These are phyloP conservation scores for Caenorhabditis remanei DNA, from an alignment of 1,140 invertebrate genomes.

Conservation along the genomic window DNA sequence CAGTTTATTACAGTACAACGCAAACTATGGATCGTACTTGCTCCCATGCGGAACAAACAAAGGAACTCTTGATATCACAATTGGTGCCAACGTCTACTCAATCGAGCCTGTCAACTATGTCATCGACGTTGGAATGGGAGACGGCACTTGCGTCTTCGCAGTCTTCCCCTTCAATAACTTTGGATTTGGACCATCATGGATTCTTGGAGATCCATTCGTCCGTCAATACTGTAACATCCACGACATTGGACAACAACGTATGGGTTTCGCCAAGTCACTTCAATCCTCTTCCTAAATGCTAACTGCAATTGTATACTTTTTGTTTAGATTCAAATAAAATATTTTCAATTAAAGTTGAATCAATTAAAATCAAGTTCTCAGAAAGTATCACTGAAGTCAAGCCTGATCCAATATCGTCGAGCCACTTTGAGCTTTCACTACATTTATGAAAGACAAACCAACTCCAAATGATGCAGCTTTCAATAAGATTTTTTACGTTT, in stretches of 20 bases:
- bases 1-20: slow-evolving; percentile 51
- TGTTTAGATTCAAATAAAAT: background rate
- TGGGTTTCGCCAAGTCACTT: slow-evolving; percentile 68
- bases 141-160: slow-evolving; percentile 65
- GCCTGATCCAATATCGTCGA: too few relatives aligned
- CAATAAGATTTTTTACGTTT: too few relatives aligned
- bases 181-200: slow-evolving; percentile 70
- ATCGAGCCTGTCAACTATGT: slow-evolving; percentile 62
- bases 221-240: slow-evolving; percentile 71
- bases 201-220: slow-evolving; percentile 73
- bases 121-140: slow-evolving; percentile 51
- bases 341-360: too few relatives aligned
- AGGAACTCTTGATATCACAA: slow-evolving; percentile 55
- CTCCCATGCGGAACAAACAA: slow-evolving; percentile 55
- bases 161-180: slow-evolving; percentile 67
- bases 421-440: too few relatives aligned
- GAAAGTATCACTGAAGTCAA: too few relatives aligned
- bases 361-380: too few relatives aligned
- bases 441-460: too few relatives aligned
- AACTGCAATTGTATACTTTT: background rate
- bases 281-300: background rate
- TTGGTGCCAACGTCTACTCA: slow-evolving; percentile 59
- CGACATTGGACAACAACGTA: slow-evolving; percentile 69
- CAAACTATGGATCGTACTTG: slow-evolving; percentile 16
- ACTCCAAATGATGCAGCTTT: too few relatives aligned